Evolutionary conservation across 2,888 invertebrate genomes (phyloP).

Genomic region (Caenorhabditis sp.): DNA sequence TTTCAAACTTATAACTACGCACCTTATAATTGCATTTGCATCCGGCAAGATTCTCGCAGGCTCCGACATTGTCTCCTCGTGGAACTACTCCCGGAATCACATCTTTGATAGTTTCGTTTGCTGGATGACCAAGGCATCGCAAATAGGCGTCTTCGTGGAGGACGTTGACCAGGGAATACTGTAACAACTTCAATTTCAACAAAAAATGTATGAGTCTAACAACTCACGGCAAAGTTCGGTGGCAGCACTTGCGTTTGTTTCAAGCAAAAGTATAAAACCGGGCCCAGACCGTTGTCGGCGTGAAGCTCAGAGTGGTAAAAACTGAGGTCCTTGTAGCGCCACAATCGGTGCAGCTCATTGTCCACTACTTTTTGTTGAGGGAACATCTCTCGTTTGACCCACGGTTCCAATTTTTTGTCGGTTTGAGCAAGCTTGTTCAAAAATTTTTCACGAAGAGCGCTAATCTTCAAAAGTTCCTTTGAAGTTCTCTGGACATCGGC

Average conservation of each 20-base stretch:
- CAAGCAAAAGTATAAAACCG: background rate
- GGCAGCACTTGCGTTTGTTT: background rate
- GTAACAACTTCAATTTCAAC: background rate
- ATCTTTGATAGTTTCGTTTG: background rate
- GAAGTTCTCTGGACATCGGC: background rate
- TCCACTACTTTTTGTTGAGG: background rate
- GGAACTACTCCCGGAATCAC: background rate
- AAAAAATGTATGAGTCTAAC: background rate
- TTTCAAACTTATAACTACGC: background rate
- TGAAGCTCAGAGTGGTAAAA: background rate
- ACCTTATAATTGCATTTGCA: background rate
- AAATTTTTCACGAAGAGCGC: background rate
- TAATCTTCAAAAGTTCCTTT: background rate
- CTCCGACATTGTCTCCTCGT: background rate
- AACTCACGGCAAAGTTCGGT: background rate
- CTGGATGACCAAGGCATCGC: background rate
- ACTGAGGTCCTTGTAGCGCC: background rate
- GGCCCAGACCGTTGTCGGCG: background rate
- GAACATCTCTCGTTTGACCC: background rate
- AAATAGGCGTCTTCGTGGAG: background rate
- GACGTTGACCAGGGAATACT: background rate
- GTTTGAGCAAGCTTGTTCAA: background rate
- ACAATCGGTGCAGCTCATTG: background rate
- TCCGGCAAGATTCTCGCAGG: background rate
- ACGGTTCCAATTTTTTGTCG: no score